A percentile compares a stretch with the other conserved stretches of the same genome.
phyloP scores from a whole-genome alignment of 2,797 vertebrate genomes.

The Morelia viridis region DNA sequence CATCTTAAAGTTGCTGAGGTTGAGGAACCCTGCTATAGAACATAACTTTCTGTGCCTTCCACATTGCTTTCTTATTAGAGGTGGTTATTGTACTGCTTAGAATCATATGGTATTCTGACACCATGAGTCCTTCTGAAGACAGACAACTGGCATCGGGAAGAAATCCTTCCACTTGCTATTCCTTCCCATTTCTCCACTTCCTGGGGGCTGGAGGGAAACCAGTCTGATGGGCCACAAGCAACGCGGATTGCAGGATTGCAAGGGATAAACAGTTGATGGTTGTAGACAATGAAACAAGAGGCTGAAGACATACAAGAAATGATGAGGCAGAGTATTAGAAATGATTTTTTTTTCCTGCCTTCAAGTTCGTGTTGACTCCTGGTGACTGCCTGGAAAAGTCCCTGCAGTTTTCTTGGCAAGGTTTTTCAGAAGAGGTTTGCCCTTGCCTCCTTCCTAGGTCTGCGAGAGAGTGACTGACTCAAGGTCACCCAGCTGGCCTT shows the following conservation, averaged over 20 bases:
- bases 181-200: background rate
- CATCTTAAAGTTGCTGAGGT: no score
- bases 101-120: background rate
- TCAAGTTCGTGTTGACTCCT: background rate
- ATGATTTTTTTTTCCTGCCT: background rate
- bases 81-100: background rate
- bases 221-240: background rate
- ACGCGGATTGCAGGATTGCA: background rate
- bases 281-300: background rate
- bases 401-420: background rate
- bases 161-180: background rate
- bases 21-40: background rate
- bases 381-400: background rate
- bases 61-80: background rate
- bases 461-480: background rate
- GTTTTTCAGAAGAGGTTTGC: background rate
- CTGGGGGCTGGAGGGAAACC: background rate
- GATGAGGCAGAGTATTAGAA: background rate
- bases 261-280: background rate
- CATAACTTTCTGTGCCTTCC: background rate
- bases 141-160: background rate
- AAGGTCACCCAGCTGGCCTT: background rate
- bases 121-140: background rate
- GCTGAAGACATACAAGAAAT: background rate
- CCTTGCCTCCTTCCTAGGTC: background rate